A percentile compares a stretch with the other conserved stretches of the same genome.
Conservation (phyloP, 1,140 invertebrate genomes). For the Diorhabda carinulata region DNA sequence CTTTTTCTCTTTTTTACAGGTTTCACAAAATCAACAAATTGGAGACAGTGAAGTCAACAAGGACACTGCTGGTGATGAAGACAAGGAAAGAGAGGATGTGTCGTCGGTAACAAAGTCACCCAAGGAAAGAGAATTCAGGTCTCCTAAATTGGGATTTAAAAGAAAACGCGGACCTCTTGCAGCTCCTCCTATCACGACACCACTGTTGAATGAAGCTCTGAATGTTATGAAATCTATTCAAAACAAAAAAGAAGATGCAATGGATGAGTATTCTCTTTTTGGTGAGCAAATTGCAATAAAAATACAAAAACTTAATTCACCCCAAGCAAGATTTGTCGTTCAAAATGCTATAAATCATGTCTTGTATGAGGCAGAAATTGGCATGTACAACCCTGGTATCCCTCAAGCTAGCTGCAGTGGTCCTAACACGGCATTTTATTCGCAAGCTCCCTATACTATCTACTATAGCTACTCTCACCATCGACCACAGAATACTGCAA, state of each 20-base stretch:
- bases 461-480: no score
- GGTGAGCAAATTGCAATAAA: slow-evolving; percentile 8
- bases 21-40: neutral
- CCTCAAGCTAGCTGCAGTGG: no score
- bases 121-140: slow-evolving; percentile 1
- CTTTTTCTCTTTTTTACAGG: neutral
- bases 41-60: neutral
- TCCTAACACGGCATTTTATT: no score
- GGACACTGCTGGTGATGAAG: neutral
- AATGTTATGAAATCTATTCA: slow-evolving; percentile 8
- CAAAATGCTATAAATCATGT: neutral
- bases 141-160: neutral
- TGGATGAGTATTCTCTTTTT: slow-evolving; percentile 8
- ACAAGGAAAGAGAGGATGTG: no score
- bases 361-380: slow-evolving; percentile 6
- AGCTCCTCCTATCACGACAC: neutral
- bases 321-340: neutral
- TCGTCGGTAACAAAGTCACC: neutral
- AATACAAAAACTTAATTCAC: slow-evolving; percentile 4
- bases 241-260: slow-evolving; percentile 3
- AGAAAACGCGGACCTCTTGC: neutral
- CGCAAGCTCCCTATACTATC: no score
- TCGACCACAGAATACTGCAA: no score
- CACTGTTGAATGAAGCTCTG: slow-evolving; percentile 5
- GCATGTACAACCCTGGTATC: neutral